Conservation (phyloP, 2,797 vertebrate species). For the Macrochelys suwanniensis region DNA sequence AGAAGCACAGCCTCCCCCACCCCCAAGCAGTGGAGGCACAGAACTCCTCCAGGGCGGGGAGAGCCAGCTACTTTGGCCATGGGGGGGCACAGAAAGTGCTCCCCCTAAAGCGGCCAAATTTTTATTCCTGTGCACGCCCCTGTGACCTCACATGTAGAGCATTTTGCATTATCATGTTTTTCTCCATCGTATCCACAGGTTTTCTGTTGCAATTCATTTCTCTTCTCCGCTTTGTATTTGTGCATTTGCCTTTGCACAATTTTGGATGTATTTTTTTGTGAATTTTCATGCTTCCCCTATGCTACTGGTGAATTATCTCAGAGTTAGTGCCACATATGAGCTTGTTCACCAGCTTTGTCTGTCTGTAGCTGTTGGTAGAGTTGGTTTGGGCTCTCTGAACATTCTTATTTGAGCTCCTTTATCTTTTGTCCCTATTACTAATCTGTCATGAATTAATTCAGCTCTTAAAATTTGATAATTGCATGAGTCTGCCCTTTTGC, state of each 20-base stretch:
- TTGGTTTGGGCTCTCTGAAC: neutral
- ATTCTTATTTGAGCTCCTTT: neutral
- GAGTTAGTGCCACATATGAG: neutral
- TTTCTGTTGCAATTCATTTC: neutral
- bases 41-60: too few species aligned
- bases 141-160: neutral
- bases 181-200: neutral
- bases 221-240: neutral
- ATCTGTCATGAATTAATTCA: neutral
- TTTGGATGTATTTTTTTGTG: neutral
- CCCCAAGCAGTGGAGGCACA: too few species aligned
- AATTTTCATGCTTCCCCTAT: neutral
- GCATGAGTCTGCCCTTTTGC: neutral
- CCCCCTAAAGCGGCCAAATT: too few species aligned
- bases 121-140: too few species aligned
- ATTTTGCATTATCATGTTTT: neutral
- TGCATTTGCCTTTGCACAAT: neutral
- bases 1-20: too few species aligned
- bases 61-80: too few species aligned
- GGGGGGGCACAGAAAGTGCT: too few species aligned
- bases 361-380: neutral
- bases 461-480: neutral
- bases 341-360: neutral
- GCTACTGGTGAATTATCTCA: neutral
- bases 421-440: neutral